Evolutionary conservation across 2,113 vertebrate genomes (phyloP).

Genomic region (Lepus europaeus): DNA sequence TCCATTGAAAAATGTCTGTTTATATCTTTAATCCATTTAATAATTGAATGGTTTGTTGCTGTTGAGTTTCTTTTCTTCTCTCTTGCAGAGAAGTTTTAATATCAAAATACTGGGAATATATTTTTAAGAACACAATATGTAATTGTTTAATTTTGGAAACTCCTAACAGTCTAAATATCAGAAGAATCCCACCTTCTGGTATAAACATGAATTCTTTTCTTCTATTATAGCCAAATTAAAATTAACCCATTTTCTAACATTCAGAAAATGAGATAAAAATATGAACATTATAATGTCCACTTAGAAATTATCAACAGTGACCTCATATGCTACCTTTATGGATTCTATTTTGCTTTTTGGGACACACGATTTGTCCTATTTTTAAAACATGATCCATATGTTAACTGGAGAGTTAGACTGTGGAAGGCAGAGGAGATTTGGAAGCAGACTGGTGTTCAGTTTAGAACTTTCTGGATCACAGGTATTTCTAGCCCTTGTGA

Average conservation of each 20-base stretch:
- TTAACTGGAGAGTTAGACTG: constrained; percentile 15
- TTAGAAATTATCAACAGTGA: constrained; percentile 51
- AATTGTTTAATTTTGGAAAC: constrained; percentile 61
- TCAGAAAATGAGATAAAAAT: constrained; percentile 65
- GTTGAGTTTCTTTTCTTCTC: no score
- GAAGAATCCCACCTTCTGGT: constrained; percentile 39
- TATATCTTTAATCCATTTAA: no score
- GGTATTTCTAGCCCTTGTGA: constrained; percentile 13
- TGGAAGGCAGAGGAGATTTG: neutral
- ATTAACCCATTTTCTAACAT: constrained; percentile 70
- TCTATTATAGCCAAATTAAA: constrained; percentile 70
- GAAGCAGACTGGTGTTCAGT: neutral
- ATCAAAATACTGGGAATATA: constrained; percentile 66
- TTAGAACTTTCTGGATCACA: neutral
- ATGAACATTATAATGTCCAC: constrained; percentile 38
- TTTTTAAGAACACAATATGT: constrained; percentile 48
- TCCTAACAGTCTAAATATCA: constrained; percentile 66
- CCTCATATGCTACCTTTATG: constrained; percentile 24
- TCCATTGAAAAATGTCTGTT: no score
- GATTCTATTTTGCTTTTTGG: constrained; percentile 46
- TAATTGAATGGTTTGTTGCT: no score
- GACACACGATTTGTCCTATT: constrained; percentile 40
- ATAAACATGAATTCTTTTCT: constrained; percentile 49
- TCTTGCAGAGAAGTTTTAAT: constrained; percentile 63
- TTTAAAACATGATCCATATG: constrained; percentile 14